Base-by-base conservation (phyloP, 2,113 vertebrate species). In the Fregata magnificens region DNA sequence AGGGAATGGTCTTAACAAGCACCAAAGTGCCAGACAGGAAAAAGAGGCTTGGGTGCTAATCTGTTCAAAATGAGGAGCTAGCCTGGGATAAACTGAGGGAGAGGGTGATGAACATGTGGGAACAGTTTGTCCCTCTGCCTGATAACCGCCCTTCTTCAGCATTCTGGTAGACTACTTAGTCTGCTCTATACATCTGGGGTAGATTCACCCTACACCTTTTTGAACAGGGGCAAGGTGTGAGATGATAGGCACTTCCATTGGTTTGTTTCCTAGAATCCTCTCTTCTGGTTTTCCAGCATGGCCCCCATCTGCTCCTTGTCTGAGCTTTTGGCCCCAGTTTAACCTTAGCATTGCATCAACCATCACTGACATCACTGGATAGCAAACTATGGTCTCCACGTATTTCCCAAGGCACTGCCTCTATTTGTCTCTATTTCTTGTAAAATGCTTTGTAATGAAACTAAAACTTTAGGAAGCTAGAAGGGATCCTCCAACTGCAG, bases 1-100 rank as follows among this genome's bases (percentile, higher is more conserved):
- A 93, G 91, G 74, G 93, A 95, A 53, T 0, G 0, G 40, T 72
- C 81, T 94, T 95, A 91, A 85, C 86, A 94, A 89, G 61, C 91
- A 91, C 83, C 71, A 53, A 95, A 95, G 88, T 91, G 94, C 91
- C 74, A 97, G 93, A 95, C 91, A 94, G 72, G 72, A 87, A 91
- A 86, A 87, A 90, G 49, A 95, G 53, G 17, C 32, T 90, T 86
- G 77, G 44, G 83, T 96, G 77, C 15, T 93, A 95, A 95, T 95
- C 91, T 95, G 76, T 76, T 93, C 77, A 92, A 89, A 97, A 76
- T 55, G 55, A 91, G 59, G 31, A 93, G 52, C 86, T 88, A 56
- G 71, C 47, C 40, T 69, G 49, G n/a, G 34, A 90, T 72, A 92
- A 88, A 0, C 50, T 83, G 47, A 84, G 11, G 47, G 32, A 88